phyloP scores from a whole-genome alignment of 2,888 invertebrate species.

The Vesta saturnalis region DNA sequence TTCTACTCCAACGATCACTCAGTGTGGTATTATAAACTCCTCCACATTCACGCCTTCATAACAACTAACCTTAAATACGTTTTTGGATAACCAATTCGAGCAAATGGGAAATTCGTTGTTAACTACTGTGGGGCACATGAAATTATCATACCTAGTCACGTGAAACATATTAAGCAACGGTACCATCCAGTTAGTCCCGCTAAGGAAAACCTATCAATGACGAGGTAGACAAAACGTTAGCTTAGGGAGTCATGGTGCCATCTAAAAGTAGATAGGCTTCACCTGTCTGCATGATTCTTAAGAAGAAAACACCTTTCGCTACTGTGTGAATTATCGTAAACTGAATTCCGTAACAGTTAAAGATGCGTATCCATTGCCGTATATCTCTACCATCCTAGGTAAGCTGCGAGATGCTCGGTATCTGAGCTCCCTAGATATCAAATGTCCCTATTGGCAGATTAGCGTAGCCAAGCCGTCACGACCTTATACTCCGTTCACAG shows the following conservation, averaged over 20 bases:
- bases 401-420: too few species aligned
- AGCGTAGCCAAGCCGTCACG: neutral
- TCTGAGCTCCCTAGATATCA: neutral
- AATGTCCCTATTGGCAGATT: too few species aligned
- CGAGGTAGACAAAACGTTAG: slow-evolving; percentile 44
- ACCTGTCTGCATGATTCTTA: slow-evolving; percentile 41
- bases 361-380: too few species aligned
- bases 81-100: neutral
- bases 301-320: slow-evolving; percentile 33
- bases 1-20: neutral
- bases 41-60: neutral
- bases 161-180: slow-evolving; percentile 30
- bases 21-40: neutral
- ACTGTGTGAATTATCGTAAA: too few species aligned
- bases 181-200: slow-evolving; percentile 37
- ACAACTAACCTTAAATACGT: neutral
- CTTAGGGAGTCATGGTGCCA: slow-evolving; percentile 35
- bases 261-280: slow-evolving; percentile 43
- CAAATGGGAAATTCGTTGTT: slow-evolving; percentile 14
- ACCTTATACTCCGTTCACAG: neutral
- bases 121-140: slow-evolving; percentile 23
- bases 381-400: too few species aligned
- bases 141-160: too few species aligned
- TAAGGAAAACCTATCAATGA: slow-evolving; percentile 27
- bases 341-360: too few species aligned